Base-by-base conservation (phyloP, 1,140 invertebrate genomes). In the Hypsibius dujardini region DNA sequence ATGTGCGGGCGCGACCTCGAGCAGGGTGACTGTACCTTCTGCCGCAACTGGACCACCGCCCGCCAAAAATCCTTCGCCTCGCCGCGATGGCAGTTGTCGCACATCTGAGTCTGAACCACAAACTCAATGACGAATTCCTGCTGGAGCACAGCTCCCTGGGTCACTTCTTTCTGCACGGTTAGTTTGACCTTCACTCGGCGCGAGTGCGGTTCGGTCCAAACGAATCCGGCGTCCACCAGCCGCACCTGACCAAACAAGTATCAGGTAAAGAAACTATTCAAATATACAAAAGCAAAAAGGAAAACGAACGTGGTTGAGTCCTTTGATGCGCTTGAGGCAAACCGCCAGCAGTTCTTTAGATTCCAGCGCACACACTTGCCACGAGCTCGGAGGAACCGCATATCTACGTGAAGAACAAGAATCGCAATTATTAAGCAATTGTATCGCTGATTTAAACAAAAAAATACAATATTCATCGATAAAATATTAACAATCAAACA, bases 141-240 rank as follows among this genome's bases (percentile, higher is more conserved):
- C 76, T 95, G 82, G 14, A 85, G 75, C 12, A 84, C 78, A 1
- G 83, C 82, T 56, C 81, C 80, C 72, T 81, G 79, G 74, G 81
- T 75, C 15, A 84, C 89, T 84, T 98, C 93, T 73, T 89, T 92
- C 79, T 98, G 92, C n/a, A 99, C 87, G 1, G 90, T 95, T 70
- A 99, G 78, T 82, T 98, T 97, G 0, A 97, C 87, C 83, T 98
- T 98, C 46, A 98, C 86, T 73, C 95, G 84, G 80, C 93, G 95
- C 0, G 95, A 98, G 84, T 99, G 95, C 71, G 95, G 93, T 78
- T 99, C 96, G 47, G 95, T 99, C 95, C 95, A 99, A 1, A 96
- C 84, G 83, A 99, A 99, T 2, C 87, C 86, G 70, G 96, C 95
- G 85, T 98, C 94, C 60, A 96, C 84, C 2, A 98, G 80, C 47